Conservation (phyloP, 37 sponge, comb jelly and placozoan species). For the Oscarella lobularis region DNA sequence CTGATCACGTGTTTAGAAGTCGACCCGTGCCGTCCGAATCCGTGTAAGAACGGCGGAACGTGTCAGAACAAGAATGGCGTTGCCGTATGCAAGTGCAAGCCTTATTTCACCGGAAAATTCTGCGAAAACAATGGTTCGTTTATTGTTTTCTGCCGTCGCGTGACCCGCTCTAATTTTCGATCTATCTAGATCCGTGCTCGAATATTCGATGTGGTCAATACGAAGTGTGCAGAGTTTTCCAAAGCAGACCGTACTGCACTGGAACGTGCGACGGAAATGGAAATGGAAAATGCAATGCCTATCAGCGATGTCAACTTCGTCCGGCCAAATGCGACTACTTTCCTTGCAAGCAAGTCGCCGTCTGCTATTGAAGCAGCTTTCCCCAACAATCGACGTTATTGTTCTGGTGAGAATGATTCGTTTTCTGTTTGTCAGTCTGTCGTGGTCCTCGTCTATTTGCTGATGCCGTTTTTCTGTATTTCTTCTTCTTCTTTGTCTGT, state of each 20-base stretch:
- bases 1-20: background rate
- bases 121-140: background rate
- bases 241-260: background rate
- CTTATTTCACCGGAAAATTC: background rate
- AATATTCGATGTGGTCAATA: background rate
- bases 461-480: no score
- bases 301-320: background rate
- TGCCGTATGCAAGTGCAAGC: background rate
- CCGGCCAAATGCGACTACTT: background rate
- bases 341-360: background rate
- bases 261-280: conserved; percentile 8
- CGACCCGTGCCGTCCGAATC: background rate
- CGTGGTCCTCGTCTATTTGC: no score
- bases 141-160: background rate
- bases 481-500: no score
- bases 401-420: no score
- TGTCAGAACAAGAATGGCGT: background rate
- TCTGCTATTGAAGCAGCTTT: no score
- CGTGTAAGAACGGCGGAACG: background rate
- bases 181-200: background rate
- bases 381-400: no score
- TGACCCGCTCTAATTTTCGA: background rate
- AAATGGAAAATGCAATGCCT: background rate
- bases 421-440: no score
- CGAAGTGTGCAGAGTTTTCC: background rate